Evolutionary conservation across 2,888 invertebrate species (phyloP).

Genomic region (Rambutsinella grinnellia): DNA sequence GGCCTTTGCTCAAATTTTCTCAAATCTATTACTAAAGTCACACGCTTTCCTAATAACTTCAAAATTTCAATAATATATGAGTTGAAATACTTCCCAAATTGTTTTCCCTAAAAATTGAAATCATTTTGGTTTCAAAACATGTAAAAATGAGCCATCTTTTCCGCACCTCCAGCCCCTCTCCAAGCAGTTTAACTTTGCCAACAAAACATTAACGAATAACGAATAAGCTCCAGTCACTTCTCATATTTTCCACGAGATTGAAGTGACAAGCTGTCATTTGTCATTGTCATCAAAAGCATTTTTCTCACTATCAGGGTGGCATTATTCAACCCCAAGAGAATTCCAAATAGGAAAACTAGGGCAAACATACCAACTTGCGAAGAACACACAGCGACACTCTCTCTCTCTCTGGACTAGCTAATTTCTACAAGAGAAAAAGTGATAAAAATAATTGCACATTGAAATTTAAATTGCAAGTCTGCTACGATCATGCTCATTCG

Average conservation of each 20-base stretch:
- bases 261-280: constrained; percentile 24
- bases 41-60: too few relatives aligned
- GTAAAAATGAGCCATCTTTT: background rate
- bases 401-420: too few relatives aligned
- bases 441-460: too few relatives aligned
- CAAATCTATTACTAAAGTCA: too few relatives aligned
- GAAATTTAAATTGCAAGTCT: too few relatives aligned
- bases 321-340: constrained; percentile 8
- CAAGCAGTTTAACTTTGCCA: background rate
- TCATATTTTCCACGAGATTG: constrained; percentile 15
- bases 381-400: background rate
- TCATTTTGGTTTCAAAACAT: background rate
- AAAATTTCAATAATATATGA: too few relatives aligned
- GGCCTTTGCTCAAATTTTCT: too few relatives aligned
- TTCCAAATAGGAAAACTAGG: background rate
- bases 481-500: too few relatives aligned
- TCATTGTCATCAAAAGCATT: constrained; percentile 18
- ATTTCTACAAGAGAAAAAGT: too few relatives aligned
- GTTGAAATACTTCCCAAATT: background rate
- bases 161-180: background rate
- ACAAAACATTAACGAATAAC: background rate
- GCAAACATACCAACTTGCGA: background rate
- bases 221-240: background rate
- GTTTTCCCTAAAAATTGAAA: background rate
- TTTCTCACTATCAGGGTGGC: constrained; percentile 1